phyloP scores from a whole-genome alignment of 1,140 invertebrate genomes.

The Diabrotica undecimpunctata region DNA sequence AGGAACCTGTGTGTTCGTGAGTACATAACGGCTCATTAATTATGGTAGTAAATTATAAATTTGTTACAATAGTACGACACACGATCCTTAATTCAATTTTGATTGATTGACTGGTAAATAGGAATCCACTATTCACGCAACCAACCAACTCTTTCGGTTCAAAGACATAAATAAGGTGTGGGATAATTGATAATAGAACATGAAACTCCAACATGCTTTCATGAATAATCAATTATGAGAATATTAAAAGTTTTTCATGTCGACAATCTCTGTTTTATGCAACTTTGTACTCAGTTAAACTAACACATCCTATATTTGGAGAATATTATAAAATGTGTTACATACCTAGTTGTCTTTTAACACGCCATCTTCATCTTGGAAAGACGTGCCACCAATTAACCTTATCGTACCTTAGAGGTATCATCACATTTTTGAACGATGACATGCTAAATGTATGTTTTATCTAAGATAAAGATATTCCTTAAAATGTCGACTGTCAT shows the following conservation, averaged over 20 bases:
- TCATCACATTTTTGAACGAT: too few relatives aligned
- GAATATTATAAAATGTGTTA: too few relatives aligned
- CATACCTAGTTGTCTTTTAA: too few relatives aligned
- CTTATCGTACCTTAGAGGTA: too few relatives aligned
- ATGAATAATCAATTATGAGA: conserved; percentile 3
- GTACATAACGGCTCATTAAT: background rate
- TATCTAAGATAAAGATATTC: too few relatives aligned
- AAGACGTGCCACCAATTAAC: too few relatives aligned
- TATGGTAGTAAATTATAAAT: conserved; percentile 3
- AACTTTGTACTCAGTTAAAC: background rate
- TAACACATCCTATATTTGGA: too few relatives aligned
- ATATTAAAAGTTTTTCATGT: background rate
- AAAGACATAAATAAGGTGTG: conserved; percentile 2
- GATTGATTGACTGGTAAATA: conserved; percentile 2
- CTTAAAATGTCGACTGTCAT: too few relatives aligned
- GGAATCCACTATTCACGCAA: background rate
- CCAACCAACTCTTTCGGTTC: background rate
- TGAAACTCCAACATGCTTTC: background rate
- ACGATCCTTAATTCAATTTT: conserved; percentile 2
- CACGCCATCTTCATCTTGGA: too few relatives aligned
- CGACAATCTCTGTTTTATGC: background rate
- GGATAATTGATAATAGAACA: conserved; percentile 2
- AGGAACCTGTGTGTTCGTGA: background rate
- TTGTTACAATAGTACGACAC: conserved; percentile 2
- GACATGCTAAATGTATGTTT: too few relatives aligned